Conservation (phyloP, 1,140 invertebrate genomes). For the Leptinotarsa lineolata region DNA sequence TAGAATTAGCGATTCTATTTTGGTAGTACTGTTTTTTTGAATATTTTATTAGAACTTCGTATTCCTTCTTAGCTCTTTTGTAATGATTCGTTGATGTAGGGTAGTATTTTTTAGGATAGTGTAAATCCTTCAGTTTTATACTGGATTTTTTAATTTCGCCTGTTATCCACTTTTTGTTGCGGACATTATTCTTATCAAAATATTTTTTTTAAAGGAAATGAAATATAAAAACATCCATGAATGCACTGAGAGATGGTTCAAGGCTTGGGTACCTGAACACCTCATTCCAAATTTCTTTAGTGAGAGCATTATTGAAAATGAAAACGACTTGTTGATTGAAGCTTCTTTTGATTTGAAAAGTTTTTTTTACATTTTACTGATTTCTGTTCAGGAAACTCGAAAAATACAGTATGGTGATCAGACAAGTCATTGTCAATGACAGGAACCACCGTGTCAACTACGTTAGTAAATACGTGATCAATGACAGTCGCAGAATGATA, state of each 20-base stretch:
- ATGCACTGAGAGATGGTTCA: background rate
- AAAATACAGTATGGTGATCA: constrained; percentile 9
- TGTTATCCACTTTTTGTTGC: constrained; percentile 5
- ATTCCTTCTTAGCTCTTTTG: constrained; percentile 14
- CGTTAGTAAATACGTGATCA: constrained; percentile 9
- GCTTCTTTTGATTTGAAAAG: constrained; percentile 13
- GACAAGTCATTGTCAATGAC: constrained; percentile 12
- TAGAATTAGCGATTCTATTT: constrained; percentile 14
- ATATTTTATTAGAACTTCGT: constrained; percentile 11
- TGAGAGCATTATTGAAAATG: constrained; percentile 10
- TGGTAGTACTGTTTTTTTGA: constrained; percentile 5
- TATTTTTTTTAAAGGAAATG: constrained; percentile 1
- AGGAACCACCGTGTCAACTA: constrained; percentile 2
- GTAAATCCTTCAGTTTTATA: constrained; percentile 5
- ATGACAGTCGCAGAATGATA: constrained; percentile 11
- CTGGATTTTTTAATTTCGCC: background rate
- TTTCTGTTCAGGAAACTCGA: constrained; percentile 8
- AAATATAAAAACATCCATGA: constrained; percentile 1
- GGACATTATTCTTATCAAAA: constrained; percentile 11
- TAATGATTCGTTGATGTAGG: background rate
- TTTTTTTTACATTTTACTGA: background rate
- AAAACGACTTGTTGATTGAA: constrained; percentile 10
- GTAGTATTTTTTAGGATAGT: background rate
- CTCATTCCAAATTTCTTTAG: background rate
- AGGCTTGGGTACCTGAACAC: background rate